Percentiles rank a stretch among this genome's conserved stretches.
These are phyloP conservation scores for Basileuterus tristriatus DNA, from an alignment of 2,797 vertebrate genomes.

Conservation along the genomic window DNA sequence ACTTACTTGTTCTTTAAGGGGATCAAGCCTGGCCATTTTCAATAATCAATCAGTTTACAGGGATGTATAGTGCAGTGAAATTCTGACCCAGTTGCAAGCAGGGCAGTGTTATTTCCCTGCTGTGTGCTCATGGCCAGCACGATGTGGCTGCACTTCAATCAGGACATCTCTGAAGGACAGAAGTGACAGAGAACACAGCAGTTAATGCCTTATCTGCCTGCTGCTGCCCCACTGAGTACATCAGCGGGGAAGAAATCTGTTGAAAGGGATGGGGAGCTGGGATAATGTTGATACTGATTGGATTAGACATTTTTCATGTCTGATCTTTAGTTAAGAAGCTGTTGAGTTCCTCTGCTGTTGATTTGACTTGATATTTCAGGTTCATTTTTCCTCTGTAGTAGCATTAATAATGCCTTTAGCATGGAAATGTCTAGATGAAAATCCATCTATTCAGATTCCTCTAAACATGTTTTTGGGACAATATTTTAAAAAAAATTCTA, in stretches of 20 bases:
- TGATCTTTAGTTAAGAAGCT: constrained; percentile 37
- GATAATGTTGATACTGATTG: constrained; percentile 45
- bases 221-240: background rate
- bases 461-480: background rate
- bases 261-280: constrained; percentile 23
- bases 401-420: background rate
- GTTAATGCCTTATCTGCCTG: background rate
- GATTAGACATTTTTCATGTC: constrained; percentile 20
- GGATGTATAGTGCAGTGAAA: background rate
- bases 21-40: background rate
- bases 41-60: background rate
- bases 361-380: constrained; percentile 15
- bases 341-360: background rate
- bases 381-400: background rate
- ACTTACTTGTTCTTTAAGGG: background rate
- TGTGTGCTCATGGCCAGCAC: background rate
- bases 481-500: background rate
- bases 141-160: background rate
- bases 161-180: background rate
- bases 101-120: background rate
- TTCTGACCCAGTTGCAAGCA: background rate
- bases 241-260: background rate
- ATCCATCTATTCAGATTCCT: background rate
- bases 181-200: background rate
- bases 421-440: background rate